Base-by-base conservation (phyloP, 1,140 invertebrate genomes). In the Reticulitermes speratus region DNA sequence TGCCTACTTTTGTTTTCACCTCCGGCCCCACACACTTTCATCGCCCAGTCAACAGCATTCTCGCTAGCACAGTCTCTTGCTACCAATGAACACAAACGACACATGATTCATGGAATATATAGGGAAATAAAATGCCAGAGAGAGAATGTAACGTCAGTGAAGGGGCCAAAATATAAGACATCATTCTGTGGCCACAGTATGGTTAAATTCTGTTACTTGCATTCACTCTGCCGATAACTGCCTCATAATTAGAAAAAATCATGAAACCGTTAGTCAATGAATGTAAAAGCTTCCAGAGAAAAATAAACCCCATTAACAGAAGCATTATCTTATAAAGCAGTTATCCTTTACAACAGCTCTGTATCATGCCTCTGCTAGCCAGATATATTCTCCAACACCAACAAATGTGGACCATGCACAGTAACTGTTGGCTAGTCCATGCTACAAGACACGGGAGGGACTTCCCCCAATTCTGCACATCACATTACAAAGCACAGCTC, bases 361-460 rank as follows among this genome's bases (percentile, higher is more conserved):
- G 59, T n/a, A 75, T 14, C 65, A 75, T 75, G 65, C 65, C 65
- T 9, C 65, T 75, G 25, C 65, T 30, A 75, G 25, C 14, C n/a
- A 75, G 25, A 12, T 14, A 75, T 9, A 2, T 55, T 30, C 25
- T 75, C 65, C 65, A 75, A 75, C 65, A 75, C 65, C 65, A 75
- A 75, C n/a, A 30, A n/a, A n/a, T 75, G 65, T 75, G 65, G 65
- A 75, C 65, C 65, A 75, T 75, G 65, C 65, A 75, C 65, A 75
- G 6, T 75, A 75, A 14, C n/a, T n/a, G 65, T 30, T 30, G n/a
- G 25, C 65, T 3, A 75, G 25, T 75, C 65, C 65, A 75, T 75
- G 65, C 65, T 30, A 75, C 65, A 75, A 75, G 65, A 75, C 65
- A 75, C 2, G 59, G 59, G 25, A 5, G 65, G 65, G n/a, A 9